Base-by-base conservation (phyloP, 2,113 vertebrate species). In the Solenodon paradoxus region DNA sequence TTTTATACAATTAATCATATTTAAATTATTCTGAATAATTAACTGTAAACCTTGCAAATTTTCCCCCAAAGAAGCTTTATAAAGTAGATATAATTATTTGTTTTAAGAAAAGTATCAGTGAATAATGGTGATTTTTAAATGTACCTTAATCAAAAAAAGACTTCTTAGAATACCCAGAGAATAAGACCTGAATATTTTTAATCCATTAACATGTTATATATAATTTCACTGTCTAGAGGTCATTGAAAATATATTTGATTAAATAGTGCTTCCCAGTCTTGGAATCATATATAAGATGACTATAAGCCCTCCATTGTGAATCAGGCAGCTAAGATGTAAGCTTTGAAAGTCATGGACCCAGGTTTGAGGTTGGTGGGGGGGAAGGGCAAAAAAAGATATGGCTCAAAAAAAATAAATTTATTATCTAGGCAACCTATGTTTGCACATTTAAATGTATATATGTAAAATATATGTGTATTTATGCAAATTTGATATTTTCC, bases 191-290 rank as follows among this genome's bases (percentile, higher is more conserved):
- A 82, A 47, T 78, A 82, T 45, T 16, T 69, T 79, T 79, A 93
- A 75, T 75, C 13, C 12, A 74, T 61, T 74, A 96, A 75, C 22
- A 72, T 72, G 79, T 59, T 86, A 78, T 64, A 32, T 85, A 84
- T 74, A 87, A 4, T 94, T 86, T 90, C 45, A 77, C 55, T 92
- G n/a, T 72, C 64, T 47, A 26, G 2, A 45, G 11, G 22, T 80
- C 64, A 91, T 83, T 91, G 35, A 87, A 92, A 93, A 95, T 15
- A 64, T 72, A 28, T n/a, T 87, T 92, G n/a, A 80, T 83, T 89
- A 80, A n/a, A 61, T 71, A 93, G 30, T 84, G 32, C 53, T 96
- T 78, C 32, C 28, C 45, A 88, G 38, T 19, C 86, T 95, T 72
- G 28, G 93, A 85, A 8, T 15, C 28, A 24, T 38, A 19, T 35